phyloP scores from a whole-genome alignment of 1,140 invertebrate species.

The Chironomus striatipennis region DNA sequence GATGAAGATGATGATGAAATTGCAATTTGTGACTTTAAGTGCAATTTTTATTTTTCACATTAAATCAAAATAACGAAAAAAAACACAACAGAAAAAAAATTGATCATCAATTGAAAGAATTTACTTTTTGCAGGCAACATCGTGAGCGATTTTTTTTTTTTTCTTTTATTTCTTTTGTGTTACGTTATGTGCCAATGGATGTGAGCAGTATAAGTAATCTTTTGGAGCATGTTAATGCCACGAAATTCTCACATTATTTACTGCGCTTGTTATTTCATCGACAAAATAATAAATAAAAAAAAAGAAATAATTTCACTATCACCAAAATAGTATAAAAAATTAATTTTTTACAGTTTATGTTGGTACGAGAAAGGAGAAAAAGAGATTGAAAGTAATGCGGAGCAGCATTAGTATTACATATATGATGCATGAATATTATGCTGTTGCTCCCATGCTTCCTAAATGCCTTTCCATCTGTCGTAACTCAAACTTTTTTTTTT shows the following conservation, averaged over 20 bases:
- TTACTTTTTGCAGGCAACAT: not conserved
- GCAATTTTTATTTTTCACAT: too few relatives aligned
- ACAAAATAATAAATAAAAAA: too few relatives aligned
- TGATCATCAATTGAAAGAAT: constrained; percentile 4
- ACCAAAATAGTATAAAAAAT: constrained; percentile 15
- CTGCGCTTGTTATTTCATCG: not conserved
- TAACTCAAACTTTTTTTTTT: not conserved
- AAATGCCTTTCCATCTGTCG: not conserved
- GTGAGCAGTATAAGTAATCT: constrained; percentile 2
- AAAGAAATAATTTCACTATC: not conserved
- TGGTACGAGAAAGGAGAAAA: not conserved
- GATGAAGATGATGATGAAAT: too few relatives aligned
- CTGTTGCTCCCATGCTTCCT: not conserved
- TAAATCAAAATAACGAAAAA: too few relatives aligned
- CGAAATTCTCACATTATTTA: constrained; percentile 14
- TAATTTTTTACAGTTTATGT: constrained; percentile 16
- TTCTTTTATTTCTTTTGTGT: not conserved
- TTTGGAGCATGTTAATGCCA: constrained; percentile 12
- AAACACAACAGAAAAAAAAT: not conserved
- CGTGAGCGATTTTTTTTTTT: not conserved
- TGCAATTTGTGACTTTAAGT: too few relatives aligned
- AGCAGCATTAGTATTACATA: constrained; percentile 6
- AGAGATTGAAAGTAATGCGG: constrained; percentile 3
- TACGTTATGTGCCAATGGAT: not conserved
- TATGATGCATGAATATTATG: constrained; percentile 10